phyloP scores from a whole-genome alignment of 1,140 invertebrate species.

The Papilio polyxenes region DNA sequence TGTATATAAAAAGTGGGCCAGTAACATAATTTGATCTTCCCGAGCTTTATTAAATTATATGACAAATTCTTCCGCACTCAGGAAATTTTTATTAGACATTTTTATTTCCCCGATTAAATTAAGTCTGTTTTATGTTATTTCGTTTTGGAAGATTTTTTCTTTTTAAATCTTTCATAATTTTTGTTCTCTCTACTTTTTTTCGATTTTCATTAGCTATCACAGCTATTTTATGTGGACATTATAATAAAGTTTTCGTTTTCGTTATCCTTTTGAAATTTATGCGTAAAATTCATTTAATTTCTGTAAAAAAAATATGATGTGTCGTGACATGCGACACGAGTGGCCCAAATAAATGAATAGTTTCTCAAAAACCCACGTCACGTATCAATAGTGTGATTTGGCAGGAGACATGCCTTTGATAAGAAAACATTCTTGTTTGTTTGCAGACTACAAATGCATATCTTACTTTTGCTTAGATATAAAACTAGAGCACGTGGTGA shows the following conservation, averaged over 20 bases:
- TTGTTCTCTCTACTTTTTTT: background rate
- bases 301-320: background rate
- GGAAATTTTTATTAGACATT: conserved; percentile 24
- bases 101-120: conserved; percentile 24
- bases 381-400: background rate
- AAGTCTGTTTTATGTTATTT: conserved; percentile 24
- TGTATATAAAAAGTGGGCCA: background rate
- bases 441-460: background rate
- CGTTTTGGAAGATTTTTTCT: background rate
- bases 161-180: conserved; percentile 8
- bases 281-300: background rate
- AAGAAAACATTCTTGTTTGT: background rate
- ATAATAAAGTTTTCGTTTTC: background rate
- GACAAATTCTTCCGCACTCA: conserved; percentile 24
- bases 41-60: conserved; percentile 26
- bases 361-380: background rate
- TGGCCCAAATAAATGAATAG: background rate
- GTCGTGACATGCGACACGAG: background rate
- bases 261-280: background rate
- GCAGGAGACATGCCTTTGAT: background rate
- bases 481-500: background rate
- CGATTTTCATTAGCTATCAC: background rate
- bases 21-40: conserved; percentile 21
- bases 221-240: background rate
- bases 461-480: background rate